These are phyloP conservation scores for Catharus fuscescens DNA, from an alignment of 2,113 vertebrate species.

Conservation along the genomic window DNA sequence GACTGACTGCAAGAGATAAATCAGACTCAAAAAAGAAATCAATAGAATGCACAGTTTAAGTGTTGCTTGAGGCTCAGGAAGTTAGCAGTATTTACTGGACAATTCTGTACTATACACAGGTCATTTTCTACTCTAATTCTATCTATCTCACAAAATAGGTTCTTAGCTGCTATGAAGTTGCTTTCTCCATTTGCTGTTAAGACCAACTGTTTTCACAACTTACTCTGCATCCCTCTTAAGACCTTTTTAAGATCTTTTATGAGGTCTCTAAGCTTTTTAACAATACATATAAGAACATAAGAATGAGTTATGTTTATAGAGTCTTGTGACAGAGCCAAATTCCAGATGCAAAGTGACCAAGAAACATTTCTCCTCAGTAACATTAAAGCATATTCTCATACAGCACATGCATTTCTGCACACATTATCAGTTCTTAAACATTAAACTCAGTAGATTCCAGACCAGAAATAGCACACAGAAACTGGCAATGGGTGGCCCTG, in stretches of 20 bases:
- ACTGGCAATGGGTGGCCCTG: neutral
- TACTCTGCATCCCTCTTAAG: neutral
- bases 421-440: neutral
- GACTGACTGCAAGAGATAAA: neutral
- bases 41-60: neutral
- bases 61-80: neutral
- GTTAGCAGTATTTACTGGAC: neutral
- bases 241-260: neutral
- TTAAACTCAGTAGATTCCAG: neutral
- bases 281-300: neutral
- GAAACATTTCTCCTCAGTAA: neutral
- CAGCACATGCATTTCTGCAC: neutral
- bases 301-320: neutral
- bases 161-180: neutral
- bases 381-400: neutral
- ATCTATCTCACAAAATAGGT: neutral
- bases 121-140: neutral
- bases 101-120: neutral
- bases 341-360: neutral
- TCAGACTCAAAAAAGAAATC: neutral
- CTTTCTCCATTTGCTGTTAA: neutral
- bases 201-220: neutral
- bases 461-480: neutral
- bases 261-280: neutral
- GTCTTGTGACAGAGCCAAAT: neutral